A percentile compares a stretch with the other conserved stretches of the same genome.
These are phyloP conservation scores for Gallirallus australis DNA, from an alignment of 2,797 vertebrate genomes.

Conservation along the genomic window DNA sequence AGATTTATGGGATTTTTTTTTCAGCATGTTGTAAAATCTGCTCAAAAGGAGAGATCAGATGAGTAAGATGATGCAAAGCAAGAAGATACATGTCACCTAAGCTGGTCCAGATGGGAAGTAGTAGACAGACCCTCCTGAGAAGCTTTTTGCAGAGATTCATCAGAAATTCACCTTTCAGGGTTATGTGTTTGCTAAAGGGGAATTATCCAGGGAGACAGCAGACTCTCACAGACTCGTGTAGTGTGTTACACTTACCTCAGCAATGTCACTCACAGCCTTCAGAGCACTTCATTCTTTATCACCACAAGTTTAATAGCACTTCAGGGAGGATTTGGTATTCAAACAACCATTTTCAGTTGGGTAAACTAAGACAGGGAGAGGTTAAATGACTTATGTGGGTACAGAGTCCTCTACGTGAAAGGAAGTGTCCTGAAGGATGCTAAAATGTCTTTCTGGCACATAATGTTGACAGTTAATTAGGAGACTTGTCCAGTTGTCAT, in stretches of 20 bases:
- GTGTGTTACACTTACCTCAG: neutral
- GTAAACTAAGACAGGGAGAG: neutral
- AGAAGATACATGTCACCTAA: neutral
- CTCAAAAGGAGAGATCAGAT: neutral
- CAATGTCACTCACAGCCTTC: neutral
- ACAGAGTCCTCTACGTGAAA: neutral
- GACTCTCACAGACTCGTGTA: neutral
- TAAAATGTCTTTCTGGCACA: neutral
- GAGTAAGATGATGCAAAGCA: neutral
- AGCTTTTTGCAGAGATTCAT: neutral
- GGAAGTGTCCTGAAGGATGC: neutral
- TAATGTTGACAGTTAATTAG: neutral
- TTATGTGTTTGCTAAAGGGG: neutral
- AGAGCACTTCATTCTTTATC: neutral
- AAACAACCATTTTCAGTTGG: neutral
- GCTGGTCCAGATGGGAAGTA: neutral
- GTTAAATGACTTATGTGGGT: neutral
- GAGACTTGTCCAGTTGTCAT: neutral
- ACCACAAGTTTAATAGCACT: neutral
- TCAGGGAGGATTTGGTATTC: neutral
- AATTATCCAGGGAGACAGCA: neutral
- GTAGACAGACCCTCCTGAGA: neutral
- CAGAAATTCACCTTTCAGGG: neutral
- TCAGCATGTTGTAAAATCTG: neutral
- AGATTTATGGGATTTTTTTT: neutral